Evolutionary conservation across 2,888 invertebrate genomes (phyloP).

Genomic region (Lepidocyrtoides sp.): DNA sequence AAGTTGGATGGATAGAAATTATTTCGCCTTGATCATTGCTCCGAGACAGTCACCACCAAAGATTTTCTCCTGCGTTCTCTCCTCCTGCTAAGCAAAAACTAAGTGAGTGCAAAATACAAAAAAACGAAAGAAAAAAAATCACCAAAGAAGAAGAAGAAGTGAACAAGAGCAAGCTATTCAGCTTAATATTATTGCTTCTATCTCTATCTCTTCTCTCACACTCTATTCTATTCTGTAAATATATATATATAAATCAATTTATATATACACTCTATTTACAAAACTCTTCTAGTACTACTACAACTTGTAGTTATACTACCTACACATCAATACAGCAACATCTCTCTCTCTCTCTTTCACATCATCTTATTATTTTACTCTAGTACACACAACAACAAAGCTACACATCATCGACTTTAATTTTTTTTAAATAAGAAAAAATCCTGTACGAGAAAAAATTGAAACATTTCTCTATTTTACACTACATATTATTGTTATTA

Average conservation of each 20-base stretch:
- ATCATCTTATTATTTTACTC: neutral
- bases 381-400: neutral
- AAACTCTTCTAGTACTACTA: too few species aligned
- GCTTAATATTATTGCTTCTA: slow-evolving; percentile 41
- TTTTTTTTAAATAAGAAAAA: neutral
- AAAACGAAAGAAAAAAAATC: neutral
- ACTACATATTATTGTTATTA: neutral
- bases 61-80: slow-evolving; percentile 61
- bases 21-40: slow-evolving; percentile 80
- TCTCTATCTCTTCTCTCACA: slow-evolving; percentile 13
- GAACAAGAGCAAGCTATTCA: slow-evolving; percentile 48
- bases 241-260: neutral
- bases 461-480: neutral
- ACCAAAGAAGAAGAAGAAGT: slow-evolving; percentile 17
- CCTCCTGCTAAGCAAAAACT: slow-evolving; percentile 11
- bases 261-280: too few species aligned
- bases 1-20: slow-evolving; percentile 82
- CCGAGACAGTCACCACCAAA: slow-evolving; percentile 73
- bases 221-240: neutral
- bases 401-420: slow-evolving; percentile 26
- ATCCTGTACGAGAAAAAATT: slow-evolving; percentile 28
- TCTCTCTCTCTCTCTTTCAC: neutral
- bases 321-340: slow-evolving; percentile 25
- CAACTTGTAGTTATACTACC: neutral
- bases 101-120: slow-evolving; percentile 41